Evolutionary conservation across 2,113 vertebrate genomes (phyloP), one percentile per base, ranked within the genome.

Genomic region (Daubentonia madagascariensis): DNA sequence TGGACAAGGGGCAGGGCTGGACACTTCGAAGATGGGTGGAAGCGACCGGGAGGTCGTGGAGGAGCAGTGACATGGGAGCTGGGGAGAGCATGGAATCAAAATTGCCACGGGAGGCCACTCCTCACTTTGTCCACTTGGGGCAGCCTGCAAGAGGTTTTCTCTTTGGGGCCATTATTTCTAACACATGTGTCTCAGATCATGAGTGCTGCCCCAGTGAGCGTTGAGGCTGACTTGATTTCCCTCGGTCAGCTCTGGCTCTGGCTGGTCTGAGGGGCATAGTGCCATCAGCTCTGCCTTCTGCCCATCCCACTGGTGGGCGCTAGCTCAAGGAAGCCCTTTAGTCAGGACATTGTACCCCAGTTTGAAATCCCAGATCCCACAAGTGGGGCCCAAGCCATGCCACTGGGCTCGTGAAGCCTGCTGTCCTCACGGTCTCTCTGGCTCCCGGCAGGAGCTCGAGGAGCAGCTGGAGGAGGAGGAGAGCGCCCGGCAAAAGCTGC

Each of bases 381-480:
- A 8, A 0, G 0, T 10, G 8, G 37, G 68, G 8, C 8, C n/a
- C n/a, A n/a, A 25, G 72, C 72, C 25, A 2, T 75, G 40, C 43
- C 72, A 7, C 43, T 25, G 68, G 37, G 68, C 37, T 57, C 20
- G 20, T 2, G 4, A 0, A 32, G 76, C 52, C 16, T 5, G 23
- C 17, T 6, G 1, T 16, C 16, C 86, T 89, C 54, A 84, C 4
- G 0, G 86, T 67, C 91, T 85, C 50, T 70, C 16, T n/a, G 91
- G 83, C 8, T 67, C 1, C 84, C 0, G 84, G 32, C 96, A 99
- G 99, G 99, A 99, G 32, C 98, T 99, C 70, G 99, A 99, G 98
- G 99, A 99, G 97, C 99, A 99, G 98, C 99, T 99, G 97, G 99
- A 99, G 97, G 99, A 99, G 96, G 99, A 99, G 91, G 99, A 99